Evolutionary conservation across 2,797 vertebrate genomes (phyloP), one percentile per base, ranked within the genome.

Genomic region (Gymnothorax reevesii): DNA sequence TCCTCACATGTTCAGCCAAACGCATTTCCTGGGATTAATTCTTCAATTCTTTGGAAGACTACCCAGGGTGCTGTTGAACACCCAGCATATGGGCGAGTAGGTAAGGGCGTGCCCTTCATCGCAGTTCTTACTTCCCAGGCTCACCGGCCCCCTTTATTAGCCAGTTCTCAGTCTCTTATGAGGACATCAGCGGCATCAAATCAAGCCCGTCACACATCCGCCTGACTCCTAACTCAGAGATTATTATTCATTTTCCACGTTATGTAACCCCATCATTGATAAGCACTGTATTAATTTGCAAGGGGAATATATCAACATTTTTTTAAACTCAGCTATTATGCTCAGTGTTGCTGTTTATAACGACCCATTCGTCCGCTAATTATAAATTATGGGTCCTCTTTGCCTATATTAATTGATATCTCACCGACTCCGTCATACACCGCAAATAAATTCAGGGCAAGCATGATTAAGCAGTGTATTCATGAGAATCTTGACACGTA

Each of bases 191-290:
- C 93, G 95, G 95, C 94, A 95, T 96, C 95, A 96, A 95, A 96
- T 96, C 95, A 95, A 96, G 97, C 97, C 97, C 97, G 97, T 98
- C 98, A 98, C 97, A 97, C 95, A 95, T 97, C 97, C 96, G 96
- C 96, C 96, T 96, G 95, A 97, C 96, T 96, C 95, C n/a, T 97
- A 97, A 97, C 97, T 98, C 96, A 94, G 95, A 96, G 96, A 97
- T 98, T 96, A 98, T 98, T 97, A 98, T 98, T 98, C 97, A 98
- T 98, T 98, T 98, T 96, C 96, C 95, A 95, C 96, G 96, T 96
- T 96, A 96, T 95, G 95, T 96, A 96, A 96, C 95, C 96, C 93
- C 95, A 95, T 96, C 96, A 95, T 96, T 96, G 95, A 96, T 96
- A 97, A 97, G 96, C 95, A 96, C 95, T 96, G 95, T 96, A 96